Base-by-base conservation (phyloP, 2,888 invertebrate species). In the Drosophila picticornis region DNA sequence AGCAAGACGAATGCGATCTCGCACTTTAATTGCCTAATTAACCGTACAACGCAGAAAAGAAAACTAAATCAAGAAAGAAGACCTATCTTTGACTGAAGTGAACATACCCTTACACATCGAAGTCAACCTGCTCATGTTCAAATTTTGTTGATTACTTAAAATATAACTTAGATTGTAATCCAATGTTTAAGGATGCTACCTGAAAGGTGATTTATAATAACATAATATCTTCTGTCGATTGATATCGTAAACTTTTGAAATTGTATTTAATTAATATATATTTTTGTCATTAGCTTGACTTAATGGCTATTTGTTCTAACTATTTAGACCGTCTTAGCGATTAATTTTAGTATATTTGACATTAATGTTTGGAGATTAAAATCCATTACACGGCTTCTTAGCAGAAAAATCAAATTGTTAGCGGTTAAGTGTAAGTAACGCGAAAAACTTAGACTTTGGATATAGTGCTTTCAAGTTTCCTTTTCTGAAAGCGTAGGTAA, bases 11-110 rank as follows among this genome's bases (percentile, higher is more conserved):
- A 13, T 55, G 55, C 68, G 36, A 48, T 62, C 63, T 57, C 55
- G 34, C 58, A 43, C 73, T 63, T 72, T 84, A 76, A 86, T 76
- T 80, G 74, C 58, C 85, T 84, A 90, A 90, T 85, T 85, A 88
- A 77, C 72, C 72, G 72, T 58, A 80, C 56, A 73, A 70, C 58
- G 50, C 62, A 48, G 70, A 73, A n/a, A n/a, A 6, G 11, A 36
- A 60, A 36, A 53, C 43, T 43, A 27, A 56, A 52, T 29, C 22
- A 55, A 11, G 6, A 7, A 36, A 19, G 25, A 36, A 55, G 2
- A 13, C 3, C 4, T 11, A 27, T 55, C 36, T 4, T 7, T 7
- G 19, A 2, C 22, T 6, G 11, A 25, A 55, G 11, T 19, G 25
- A 3, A 11, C 4, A 25, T 34, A 25, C 25, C 4, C 22, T 16